Evolutionary conservation across 37 sponge, comb jelly and placozoan species (phyloP).

Genomic region (Axinella damicornis): DNA sequence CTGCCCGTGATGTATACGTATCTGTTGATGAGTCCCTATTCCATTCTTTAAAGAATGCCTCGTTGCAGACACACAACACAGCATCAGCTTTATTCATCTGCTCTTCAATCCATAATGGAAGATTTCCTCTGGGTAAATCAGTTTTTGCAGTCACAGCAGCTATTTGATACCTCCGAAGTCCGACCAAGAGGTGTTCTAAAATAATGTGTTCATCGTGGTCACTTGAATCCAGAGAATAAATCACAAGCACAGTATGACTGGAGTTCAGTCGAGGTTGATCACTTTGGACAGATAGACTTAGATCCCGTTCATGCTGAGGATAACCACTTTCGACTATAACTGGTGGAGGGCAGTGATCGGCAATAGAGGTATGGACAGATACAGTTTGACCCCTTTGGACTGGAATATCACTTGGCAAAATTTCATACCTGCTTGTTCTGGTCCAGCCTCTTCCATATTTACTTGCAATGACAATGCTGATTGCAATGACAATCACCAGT

Average conservation of each 20-base stretch:
- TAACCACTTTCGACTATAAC: too few species aligned
- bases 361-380: too few species aligned
- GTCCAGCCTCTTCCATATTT: too few species aligned
- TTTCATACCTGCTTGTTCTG: neutral
- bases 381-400: too few species aligned
- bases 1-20: neutral
- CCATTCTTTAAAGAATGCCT: conserved; percentile 27
- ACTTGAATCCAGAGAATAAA: neutral
- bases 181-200: neutral
- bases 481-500: neutral
- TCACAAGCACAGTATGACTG: neutral
- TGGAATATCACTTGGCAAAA: too few species aligned
- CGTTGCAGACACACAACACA: conserved; percentile 18
- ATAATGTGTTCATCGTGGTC: neutral
- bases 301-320: too few species aligned
- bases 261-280: neutral
- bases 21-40: neutral
- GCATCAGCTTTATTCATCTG: neutral
- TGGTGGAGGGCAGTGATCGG: too few species aligned
- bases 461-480: neutral
- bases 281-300: neutral
- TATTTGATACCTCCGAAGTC: neutral
- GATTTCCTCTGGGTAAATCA: conserved; percentile 1
- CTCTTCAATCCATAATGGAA: conserved; percentile 7
- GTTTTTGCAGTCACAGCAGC: neutral